Evolutionary conservation across 2,797 vertebrate species (phyloP), one percentile per base, ranked within the genome.

Genomic region (Choloepus didactylus): DNA sequence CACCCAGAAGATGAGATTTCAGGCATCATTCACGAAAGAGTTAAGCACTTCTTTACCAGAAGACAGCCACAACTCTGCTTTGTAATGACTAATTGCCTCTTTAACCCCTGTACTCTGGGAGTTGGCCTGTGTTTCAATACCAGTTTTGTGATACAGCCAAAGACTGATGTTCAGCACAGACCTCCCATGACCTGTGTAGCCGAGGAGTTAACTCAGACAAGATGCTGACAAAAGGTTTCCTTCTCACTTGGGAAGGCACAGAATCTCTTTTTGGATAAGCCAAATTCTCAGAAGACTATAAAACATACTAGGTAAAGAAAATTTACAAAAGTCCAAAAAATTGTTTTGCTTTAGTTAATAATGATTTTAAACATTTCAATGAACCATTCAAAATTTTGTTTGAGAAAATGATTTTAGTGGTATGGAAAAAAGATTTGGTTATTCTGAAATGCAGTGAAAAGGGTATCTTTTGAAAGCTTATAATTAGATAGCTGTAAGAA

Each of bases 111-210:
- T 59, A 62, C 95, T 89, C 64, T 38, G 93, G 91, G 91, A 95
- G 91, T 2, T 80, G 89, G 95, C 72, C 93, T 79, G 10, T 35
- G 49, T 89, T 92, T 97, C 95, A 97, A 94, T 89, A 75, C 81
- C 1, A 69, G 89, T 93, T 95, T 76, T 95, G 95, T 97, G 97
- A 95, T 21, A 54, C 51, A 96, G 93, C 93, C 80, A 87, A 91
- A 95, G 94, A 97, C 72, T 91, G 81, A 97, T 96, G 95, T 86
- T 88, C 86, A 80, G 80, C 95, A 94, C 0, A 95, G 95, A 96
- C 96, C 96, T 95, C 87, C 89, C 35, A 49, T 97, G 97, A 96
- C 96, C 96, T 94, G 64, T 0, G 9, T 35, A 92, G 85, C 83
- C 93, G 93, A 72, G 60, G 69, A 85, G 96, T 92, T 82, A 95